phyloP scores from a whole-genome alignment of 2,888 invertebrate genomes.

The Augiades crinisus region DNA sequence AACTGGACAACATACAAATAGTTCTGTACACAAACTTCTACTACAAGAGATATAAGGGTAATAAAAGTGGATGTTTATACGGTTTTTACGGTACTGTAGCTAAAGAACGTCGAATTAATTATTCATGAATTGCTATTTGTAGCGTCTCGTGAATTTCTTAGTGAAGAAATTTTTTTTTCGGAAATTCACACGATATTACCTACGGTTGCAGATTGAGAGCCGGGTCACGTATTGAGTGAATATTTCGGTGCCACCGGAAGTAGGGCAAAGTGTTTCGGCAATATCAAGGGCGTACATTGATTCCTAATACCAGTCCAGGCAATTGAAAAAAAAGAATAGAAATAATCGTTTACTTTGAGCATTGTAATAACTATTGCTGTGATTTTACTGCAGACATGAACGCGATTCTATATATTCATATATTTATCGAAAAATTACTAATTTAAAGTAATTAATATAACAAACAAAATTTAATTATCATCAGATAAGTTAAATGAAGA shows the following conservation, averaged over 20 bases:
- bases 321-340: too few relatives aligned
- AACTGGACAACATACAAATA: not conserved
- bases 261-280: constrained; percentile 4
- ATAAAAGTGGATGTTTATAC: constrained; percentile 15
- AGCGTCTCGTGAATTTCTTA: constrained; percentile 15
- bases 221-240: constrained; percentile 20
- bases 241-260: constrained; percentile 12
- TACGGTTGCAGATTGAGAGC: constrained; percentile 6
- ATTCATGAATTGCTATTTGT: constrained; percentile 23
- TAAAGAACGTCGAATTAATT: constrained; percentile 17
- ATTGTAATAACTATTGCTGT: too few relatives aligned
- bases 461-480: too few relatives aligned
- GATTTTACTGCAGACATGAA: too few relatives aligned
- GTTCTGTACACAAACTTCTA: not conserved
- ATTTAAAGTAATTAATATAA: too few relatives aligned
- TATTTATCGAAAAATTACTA: too few relatives aligned
- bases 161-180: constrained; percentile 4
- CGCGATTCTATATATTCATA: too few relatives aligned
- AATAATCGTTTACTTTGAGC: too few relatives aligned
- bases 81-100: constrained; percentile 7
- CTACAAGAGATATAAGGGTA: not conserved
- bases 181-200: constrained; percentile 10
- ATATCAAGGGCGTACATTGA: constrained; percentile 2
- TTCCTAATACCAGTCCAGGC: too few relatives aligned
- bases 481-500: too few relatives aligned